phyloP scores from a whole-genome alignment of 30 jellyfish, hydroid and myxozoan species.

The Thelohanellus kitauei region DNA sequence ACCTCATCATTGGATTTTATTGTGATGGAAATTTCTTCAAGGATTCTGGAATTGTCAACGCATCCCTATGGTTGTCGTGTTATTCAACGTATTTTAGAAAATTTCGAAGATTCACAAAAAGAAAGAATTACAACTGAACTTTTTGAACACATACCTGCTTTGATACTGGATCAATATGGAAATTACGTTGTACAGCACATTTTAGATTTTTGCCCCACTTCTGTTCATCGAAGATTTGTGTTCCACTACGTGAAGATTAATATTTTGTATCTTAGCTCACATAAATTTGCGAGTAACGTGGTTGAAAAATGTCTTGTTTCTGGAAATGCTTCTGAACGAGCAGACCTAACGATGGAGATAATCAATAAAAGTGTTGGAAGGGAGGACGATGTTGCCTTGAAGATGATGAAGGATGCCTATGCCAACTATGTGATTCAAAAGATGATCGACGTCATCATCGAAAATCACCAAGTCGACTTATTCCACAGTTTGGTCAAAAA shows the following conservation, averaged over 20 bases:
- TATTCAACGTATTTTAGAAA: slow-evolving; percentile 86
- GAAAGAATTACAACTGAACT: slow-evolving; percentile 39
- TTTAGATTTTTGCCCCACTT: too few species aligned
- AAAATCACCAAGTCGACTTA: too few species aligned
- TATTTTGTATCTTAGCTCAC: slow-evolving; percentile 63
- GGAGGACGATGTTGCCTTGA: slow-evolving; percentile 28
- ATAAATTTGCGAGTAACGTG: slow-evolving; percentile 94
- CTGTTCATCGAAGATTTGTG: slow-evolving; percentile 84
- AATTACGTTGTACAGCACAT: slow-evolving; percentile 90
- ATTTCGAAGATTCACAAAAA: slow-evolving; percentile 69
- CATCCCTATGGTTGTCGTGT: slow-evolving; percentile 99
- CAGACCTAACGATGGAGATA: slow-evolving; percentile 54
- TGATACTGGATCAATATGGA: slow-evolving; percentile 91
- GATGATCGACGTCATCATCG: slow-evolving; percentile 77
- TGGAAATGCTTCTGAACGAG: slow-evolving; percentile 45
- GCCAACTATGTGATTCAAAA: slow-evolving; percentile 88
- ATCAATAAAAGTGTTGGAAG: slow-evolving; percentile 51
- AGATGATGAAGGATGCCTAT: slow-evolving; percentile 87
- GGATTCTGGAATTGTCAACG: slow-evolving; percentile 78
- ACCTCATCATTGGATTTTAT: slow-evolving; percentile 53
- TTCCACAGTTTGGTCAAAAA: too few species aligned
- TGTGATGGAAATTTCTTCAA: slow-evolving; percentile 18
- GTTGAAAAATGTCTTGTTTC: slow-evolving; percentile 77
- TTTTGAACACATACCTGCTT: slow-evolving; percentile 60
- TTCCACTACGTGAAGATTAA: slow-evolving; percentile 50